These are phyloP conservation scores for Allygus modestus DNA, from an alignment of 2,888 invertebrate genomes.

Conservation along the genomic window DNA sequence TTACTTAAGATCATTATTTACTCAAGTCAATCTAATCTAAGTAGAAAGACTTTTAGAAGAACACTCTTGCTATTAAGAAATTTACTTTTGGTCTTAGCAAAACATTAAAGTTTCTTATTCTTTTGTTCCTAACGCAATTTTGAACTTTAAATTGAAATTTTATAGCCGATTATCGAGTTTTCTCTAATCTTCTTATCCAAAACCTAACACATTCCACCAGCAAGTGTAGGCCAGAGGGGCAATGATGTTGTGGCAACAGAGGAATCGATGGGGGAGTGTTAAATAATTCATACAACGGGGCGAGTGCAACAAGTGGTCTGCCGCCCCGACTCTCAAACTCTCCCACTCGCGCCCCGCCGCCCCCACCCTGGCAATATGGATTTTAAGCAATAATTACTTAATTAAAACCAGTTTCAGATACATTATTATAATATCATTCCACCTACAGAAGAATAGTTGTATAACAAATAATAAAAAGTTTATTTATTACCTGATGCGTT, in stretches of 20 bases:
- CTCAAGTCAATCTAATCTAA: too few relatives aligned
- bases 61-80: too few relatives aligned
- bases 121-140: background rate
- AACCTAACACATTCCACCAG: background rate
- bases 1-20: too few relatives aligned
- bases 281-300: slow-evolving; percentile 51
- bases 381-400: background rate
- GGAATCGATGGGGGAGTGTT: slow-evolving; percentile 40
- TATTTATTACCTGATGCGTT: too few relatives aligned
- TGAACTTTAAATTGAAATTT: background rate
- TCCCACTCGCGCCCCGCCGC: background rate
- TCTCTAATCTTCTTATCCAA: background rate
- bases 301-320: slow-evolving; percentile 44
- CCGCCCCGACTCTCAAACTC: slow-evolving; percentile 4
- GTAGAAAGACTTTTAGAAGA: too few relatives aligned
- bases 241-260: slow-evolving; percentile 45
- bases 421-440: too few relatives aligned
- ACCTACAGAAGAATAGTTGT: too few relatives aligned
- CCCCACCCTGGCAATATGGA: background rate
- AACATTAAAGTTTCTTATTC: slow-evolving; percentile 1
- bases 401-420: background rate
- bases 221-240: slow-evolving; percentile 9
- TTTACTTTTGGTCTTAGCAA: background rate
- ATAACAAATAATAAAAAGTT: too few relatives aligned
- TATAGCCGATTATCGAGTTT: background rate